Base-by-base conservation (phyloP, 2,888 invertebrate species). In the Stenolophus ochropezus region DNA sequence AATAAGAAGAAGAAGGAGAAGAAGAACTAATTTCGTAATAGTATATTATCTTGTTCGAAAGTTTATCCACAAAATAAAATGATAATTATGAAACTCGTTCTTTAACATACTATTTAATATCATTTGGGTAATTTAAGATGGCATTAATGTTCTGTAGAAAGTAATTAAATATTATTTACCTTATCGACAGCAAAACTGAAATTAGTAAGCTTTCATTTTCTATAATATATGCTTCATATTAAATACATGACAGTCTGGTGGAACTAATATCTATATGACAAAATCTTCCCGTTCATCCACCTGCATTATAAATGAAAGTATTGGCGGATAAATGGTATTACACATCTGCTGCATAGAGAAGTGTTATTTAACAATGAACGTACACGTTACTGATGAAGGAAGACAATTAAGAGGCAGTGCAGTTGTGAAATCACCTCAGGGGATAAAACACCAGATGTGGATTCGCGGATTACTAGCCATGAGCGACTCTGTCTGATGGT, bases 371-470 rank as follows among this genome's bases (percentile, higher is more conserved):
- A 61, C 23, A 61, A 61, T 61, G 23, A 61, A 23, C 14, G 25
- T 21, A 23, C 61, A 61, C 23, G 8, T 25, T 61, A 14, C 61
- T 56, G 42, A 71, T 42, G 71, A 71, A 71, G 71, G 71, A 71
- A 71, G 42, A 71, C 71, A 71, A 71, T 71, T 71, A 71, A 27
- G 21, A 71, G 11, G 18, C 8, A 71, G 20, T 14, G 14, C 27
- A 61, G 61, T 47, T 47, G 47, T 42, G 71, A 47, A 71, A 71
- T 27, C 18, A 14, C 42, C 33, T n/a, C 20, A 71, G 71, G 71
- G 71, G 14, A 42, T 42, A 71, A 33, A 65, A 71, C 18, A 18
- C 47, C 18, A 42, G 71, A 47, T 71, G 71, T 71, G n/a, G 71
- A 18, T 47, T 42, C 33, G 42, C 16, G 21, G n/a, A 4, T 4